Evolutionary conservation across 2,888 invertebrate species (phyloP), one percentile per base, ranked within the genome.

Genomic region (Apamea anceps): DNA sequence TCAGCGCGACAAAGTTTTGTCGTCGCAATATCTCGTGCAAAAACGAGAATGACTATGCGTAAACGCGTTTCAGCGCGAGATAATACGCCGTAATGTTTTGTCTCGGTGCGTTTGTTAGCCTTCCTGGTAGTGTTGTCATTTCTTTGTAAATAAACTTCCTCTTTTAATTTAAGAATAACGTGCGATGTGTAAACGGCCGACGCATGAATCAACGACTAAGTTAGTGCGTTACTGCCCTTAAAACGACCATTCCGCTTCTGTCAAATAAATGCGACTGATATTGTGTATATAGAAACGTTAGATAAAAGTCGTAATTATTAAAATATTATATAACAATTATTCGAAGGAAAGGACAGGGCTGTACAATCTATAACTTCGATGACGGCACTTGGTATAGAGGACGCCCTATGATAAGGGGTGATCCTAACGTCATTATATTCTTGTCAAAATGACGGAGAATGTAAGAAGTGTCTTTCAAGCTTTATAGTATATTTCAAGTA

Each of bases 211-310:
- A 73, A 76, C 51, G 72, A 25, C 37, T 54, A 72, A 75, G 28
- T 57, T 18, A 66, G 6, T 48, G 71, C 57, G 42, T 66, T 67
- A 72, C 37, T 42, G 45, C 65, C 67, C 73, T 57, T 62, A 42
- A 68, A 80, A 79, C 66, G 73, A 87, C 75, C 67, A 81, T 71
- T 81, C 48, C 32, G 72, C 79, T 86, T 77, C 75, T 79, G 65
- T 87, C 75, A 65, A 70, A 71, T 75, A 82, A 77, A 80, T 78
- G 77, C 85, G 88, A 88, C 86, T 88, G 85, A 85, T 82, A 85
- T 60, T 87, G 85, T 85, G 76, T 67, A 87, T 85, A 85, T 85
- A 87, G 77, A 70, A 63, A 75, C 25, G 42, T 81, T 81, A 81
- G 70, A 15, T 80, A 28, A 18, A 77, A 70, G 72, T 86, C 77